phyloP scores from a whole-genome alignment of 2,113 vertebrate genomes.

The Seriola rivoliana region DNA sequence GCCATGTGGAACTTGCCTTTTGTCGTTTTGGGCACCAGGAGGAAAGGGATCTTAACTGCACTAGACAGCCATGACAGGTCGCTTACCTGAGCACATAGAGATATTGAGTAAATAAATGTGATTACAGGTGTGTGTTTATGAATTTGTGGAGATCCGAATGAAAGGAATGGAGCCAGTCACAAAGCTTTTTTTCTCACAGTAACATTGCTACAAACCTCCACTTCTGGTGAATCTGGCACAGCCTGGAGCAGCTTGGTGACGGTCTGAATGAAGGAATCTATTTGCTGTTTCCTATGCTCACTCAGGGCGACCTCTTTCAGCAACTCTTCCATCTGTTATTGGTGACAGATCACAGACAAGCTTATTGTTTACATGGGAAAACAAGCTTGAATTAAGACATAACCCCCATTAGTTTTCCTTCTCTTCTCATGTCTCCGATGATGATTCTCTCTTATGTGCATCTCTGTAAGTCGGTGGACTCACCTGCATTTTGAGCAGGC shows the following conservation, averaged over 20 bases:
- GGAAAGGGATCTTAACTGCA: slow-evolving; percentile 88
- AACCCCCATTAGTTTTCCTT: not conserved
- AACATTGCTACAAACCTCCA: slow-evolving; percentile 81
- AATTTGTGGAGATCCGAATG: not conserved
- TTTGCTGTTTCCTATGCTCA: slow-evolving; percentile 88
- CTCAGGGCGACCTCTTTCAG: slow-evolving; percentile 93
- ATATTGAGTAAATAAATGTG: not conserved
- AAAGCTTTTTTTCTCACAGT: not conserved
- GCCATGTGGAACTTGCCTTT: slow-evolving; percentile 92
- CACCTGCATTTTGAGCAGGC: slow-evolving; percentile 94
- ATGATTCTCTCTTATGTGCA: too few species aligned
- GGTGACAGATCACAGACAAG: not conserved
- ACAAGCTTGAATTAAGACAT: not conserved
- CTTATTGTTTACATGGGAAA: not conserved
- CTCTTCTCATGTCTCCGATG: not conserved
- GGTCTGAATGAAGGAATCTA: slow-evolving; percentile 88
- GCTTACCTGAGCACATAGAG: slow-evolving; percentile 82
- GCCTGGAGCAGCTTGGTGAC: slow-evolving; percentile 84
- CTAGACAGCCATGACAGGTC: slow-evolving; percentile 90
- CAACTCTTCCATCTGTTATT: slow-evolving; percentile 91
- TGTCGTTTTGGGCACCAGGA: slow-evolving; percentile 87
- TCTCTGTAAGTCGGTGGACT: slow-evolving; percentile 11
- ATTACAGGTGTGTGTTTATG: not conserved
- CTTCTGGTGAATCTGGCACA: slow-evolving; percentile 84
- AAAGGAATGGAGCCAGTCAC: not conserved